Evolutionary conservation across 2,797 vertebrate species (phyloP).

Genomic region (Delichon dasypus): DNA sequence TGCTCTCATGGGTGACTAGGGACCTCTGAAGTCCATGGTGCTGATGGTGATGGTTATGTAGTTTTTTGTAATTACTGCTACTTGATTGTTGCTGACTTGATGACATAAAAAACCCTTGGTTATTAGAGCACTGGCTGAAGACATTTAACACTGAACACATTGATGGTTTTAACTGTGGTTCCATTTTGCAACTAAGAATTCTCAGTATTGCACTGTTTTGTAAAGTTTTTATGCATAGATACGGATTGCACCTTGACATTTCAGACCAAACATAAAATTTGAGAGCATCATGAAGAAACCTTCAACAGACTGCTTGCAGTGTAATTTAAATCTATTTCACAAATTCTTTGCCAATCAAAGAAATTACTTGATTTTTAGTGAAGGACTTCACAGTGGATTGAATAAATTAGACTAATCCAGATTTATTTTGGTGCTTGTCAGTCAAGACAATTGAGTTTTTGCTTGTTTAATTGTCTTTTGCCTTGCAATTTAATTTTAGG

Average conservation of each 20-base stretch:
- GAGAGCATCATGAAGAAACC: not conserved
- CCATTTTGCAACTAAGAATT: not conserved
- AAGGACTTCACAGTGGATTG: not conserved
- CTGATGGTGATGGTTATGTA: fast-evolving
- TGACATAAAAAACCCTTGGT: not conserved
- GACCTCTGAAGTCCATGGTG: not conserved
- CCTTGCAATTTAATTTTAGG: not conserved
- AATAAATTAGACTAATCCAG: not conserved
- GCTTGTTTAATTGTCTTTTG: not conserved
- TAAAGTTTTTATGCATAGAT: not conserved
- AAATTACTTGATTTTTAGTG: not conserved
- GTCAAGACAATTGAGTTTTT: not conserved
- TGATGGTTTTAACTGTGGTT: not conserved
- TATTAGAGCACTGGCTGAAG: not conserved
- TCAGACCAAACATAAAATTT: not conserved
- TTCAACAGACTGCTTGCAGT: not conserved
- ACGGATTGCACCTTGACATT: not conserved
- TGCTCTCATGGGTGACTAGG: not conserved
- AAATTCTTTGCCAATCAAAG: not conserved
- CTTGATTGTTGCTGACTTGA: not conserved
- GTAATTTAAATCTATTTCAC: not conserved
- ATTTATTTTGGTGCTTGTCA: not conserved
- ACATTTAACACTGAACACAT: not conserved
- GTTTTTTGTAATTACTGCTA: not conserved
- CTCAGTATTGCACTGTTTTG: not conserved